Evolutionary conservation across 2,113 vertebrate genomes (phyloP), one percentile per base, ranked within the genome.

Genomic region (Raja brachyura): DNA sequence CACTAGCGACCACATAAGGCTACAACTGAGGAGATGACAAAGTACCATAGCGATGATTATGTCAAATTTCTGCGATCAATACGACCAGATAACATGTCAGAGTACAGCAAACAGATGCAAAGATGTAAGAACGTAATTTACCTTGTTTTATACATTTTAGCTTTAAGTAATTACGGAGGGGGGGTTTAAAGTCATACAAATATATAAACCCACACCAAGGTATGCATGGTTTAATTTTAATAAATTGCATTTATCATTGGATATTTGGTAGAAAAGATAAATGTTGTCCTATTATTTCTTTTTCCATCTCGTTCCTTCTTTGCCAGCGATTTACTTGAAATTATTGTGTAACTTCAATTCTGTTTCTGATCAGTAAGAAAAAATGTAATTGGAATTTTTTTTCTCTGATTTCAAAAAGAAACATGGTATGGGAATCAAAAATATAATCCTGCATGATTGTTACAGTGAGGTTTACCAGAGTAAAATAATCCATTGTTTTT

Each of bases 51-150:
- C 93, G 97, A 97, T 95, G 97, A 97, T 94, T 97, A 97, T 94
- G 97, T 97, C 93, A 97, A 97, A 94, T 97, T 97, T 95, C 96
- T 97, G 5, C 96, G 97, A 93, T 97, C 97, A 22, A 97, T 97
- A 95, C 96, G 97, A 90, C 97, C 97, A 94, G 97, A 97, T 94
- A 97, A 97, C 93, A 97, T 97, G 97, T 97, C 97, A 48, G 97
- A 97, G 94, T 97, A 97, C 94, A 97, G 97, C 96, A 97, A 97
- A 94, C 97, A 97, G 94, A 97, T 97, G 97, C 97, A 97, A 94
- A 96, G 97, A 97, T 97, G 97, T 97, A 96, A 95, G 97, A 96
- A 94, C 94, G 31, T 18, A 93, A 74, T 73, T 39, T 85, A 68
- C 54, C 28, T 73, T 93, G 66, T 74, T 48, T 79, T 85, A 28